Evolutionary conservation across 2,888 invertebrate genomes (phyloP).

Genomic region (Leucania comma): DNA sequence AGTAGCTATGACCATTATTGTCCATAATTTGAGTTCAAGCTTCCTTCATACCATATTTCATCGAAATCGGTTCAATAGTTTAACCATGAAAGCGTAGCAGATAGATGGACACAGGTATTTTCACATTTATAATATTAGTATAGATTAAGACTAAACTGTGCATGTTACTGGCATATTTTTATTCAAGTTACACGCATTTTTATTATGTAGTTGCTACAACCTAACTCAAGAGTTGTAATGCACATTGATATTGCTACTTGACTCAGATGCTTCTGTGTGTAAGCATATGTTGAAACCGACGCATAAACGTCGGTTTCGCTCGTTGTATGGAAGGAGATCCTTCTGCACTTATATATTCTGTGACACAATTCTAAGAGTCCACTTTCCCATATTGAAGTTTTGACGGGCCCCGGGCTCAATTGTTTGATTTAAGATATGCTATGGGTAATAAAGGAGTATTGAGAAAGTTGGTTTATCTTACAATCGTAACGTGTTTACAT

Average conservation of each 20-base stretch:
- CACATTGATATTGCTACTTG: not conserved
- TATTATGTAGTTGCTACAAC: too few relatives aligned
- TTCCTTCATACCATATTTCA: too few relatives aligned
- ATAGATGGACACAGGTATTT: too few relatives aligned
- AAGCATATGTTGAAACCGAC: too few relatives aligned
- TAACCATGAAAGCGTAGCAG: too few relatives aligned
- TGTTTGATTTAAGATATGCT: slow-evolving; percentile 71
- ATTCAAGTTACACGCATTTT: too few relatives aligned
- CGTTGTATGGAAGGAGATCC: not conserved
- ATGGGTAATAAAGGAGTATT: slow-evolving; percentile 65
- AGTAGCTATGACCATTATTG: too few relatives aligned
- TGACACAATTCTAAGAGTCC: slow-evolving; percentile 44
- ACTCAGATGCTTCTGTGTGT: not conserved
- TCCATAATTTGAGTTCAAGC: too few relatives aligned
- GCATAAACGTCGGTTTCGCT: not conserved
- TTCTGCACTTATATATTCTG: not conserved
- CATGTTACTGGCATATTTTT: too few relatives aligned
- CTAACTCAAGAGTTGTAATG: not conserved
- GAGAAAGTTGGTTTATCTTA: slow-evolving; percentile 61
- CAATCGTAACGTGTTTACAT: slow-evolving; percentile 56
- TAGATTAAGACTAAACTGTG: too few relatives aligned
- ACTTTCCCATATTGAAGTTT: slow-evolving; percentile 80
- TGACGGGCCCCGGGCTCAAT: slow-evolving; percentile 68
- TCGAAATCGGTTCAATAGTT: too few relatives aligned
- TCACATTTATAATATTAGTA: too few relatives aligned